Evolutionary conservation across 2,113 vertebrate species (phyloP).

Genomic region (Aegypius monachus): DNA sequence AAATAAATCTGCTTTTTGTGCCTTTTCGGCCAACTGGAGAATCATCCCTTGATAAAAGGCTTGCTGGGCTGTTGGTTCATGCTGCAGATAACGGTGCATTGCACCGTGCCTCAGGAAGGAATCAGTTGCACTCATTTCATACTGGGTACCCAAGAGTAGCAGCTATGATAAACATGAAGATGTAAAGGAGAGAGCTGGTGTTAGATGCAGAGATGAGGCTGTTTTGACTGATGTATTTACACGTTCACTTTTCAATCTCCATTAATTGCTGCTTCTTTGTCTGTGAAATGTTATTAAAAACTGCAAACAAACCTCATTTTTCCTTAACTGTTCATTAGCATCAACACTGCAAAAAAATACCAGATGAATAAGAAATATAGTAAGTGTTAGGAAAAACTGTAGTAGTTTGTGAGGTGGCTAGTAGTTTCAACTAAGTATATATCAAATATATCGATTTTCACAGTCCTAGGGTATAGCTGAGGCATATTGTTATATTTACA

Average conservation of each 20-base stretch:
- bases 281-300: not conserved
- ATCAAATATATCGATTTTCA: not conserved
- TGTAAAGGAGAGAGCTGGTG: not conserved
- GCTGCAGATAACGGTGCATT: not conserved
- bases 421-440: not conserved
- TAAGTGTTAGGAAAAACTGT: not conserved
- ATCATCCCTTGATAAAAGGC: not conserved
- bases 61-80: not conserved
- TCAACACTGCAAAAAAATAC: not conserved
- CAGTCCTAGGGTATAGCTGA: not conserved
- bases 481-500: not conserved
- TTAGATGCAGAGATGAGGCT: not conserved
- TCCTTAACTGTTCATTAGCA: not conserved
- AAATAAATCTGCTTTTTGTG: not conserved
- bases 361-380: not conserved
- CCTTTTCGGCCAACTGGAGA: not conserved
- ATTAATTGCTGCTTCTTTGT: not conserved
- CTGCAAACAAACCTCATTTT: not conserved
- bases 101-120: accelerated
- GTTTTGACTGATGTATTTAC: conserved; percentile 41
- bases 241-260: conserved; percentile 9
- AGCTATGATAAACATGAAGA: not conserved
- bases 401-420: not conserved
- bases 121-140: not conserved
- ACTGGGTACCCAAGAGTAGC: not conserved